Evolutionary conservation across 2,797 vertebrate genomes (phyloP), one percentile per base, ranked within the genome.

Genomic region (Argyrosomus regius): DNA sequence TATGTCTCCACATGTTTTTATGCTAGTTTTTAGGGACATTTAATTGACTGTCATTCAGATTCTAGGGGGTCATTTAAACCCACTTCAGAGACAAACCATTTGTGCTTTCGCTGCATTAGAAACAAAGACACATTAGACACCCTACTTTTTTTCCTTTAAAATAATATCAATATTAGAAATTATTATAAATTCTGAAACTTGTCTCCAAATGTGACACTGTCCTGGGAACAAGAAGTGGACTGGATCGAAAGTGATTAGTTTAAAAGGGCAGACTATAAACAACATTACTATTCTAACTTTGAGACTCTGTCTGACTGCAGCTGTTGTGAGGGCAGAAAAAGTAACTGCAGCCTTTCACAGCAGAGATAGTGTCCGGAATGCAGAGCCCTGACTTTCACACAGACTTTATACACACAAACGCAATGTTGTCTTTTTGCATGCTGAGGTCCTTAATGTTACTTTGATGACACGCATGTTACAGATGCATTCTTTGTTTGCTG

Each of bases 401-500:
- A 6, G 18, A 62, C 66, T 58, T 69, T 4, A 35, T 1, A 7
- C 9, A 54, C 16, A 46, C 3, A 45, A 65, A 64, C 54, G 26
- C 45, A 67, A 31, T 52, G 13, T 24, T 14, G 35, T 73, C 11
- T 69, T 41, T 43, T 76, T 26, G 24, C 45, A 67, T 39, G 20
- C 52, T 14, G 13, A 59, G 24, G 56, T n/a, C 2, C 1, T 54
- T 18, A 16, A 16, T 72, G 56, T 80, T 26, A 39, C 26, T 70
- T 43, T 64, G 58, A 85, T 89, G 57, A 77, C 35, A 79, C 22
- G 62, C 62, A 58, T 22, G 49, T 69, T 75, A 54, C 4, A 41
- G 26, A 83, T 61, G 60, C 63, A 75, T 75, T 78, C 60, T 75
- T 72, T 56, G 10, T 77, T 75, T 56, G n/a, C 17, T 50, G 41